A percentile compares a stretch with the other conserved stretches of the same genome.
Evolutionary conservation across 2,888 invertebrate species (phyloP).

Genomic region (Watsonalla binaria): DNA sequence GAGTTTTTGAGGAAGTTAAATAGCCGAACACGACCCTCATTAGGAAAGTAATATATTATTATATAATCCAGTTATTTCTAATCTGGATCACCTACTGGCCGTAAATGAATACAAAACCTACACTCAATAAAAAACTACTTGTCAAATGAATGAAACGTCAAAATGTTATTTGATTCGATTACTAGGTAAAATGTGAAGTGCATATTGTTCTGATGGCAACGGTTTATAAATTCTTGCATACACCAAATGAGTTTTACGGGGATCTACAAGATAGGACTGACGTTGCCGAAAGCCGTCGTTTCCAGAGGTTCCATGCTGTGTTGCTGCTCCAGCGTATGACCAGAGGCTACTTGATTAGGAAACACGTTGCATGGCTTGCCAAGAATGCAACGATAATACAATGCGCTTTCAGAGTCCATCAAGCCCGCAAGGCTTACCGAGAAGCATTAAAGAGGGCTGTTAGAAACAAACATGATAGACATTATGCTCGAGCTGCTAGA

Average conservation of each 20-base stretch:
- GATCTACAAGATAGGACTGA: slow-evolving; percentile 48
- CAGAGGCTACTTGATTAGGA: slow-evolving; percentile 57
- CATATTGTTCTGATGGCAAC: slow-evolving; percentile 45
- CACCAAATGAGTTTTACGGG: slow-evolving; percentile 39
- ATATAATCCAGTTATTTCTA: too few species aligned
- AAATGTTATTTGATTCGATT: background rate
- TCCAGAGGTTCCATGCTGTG: slow-evolving; percentile 46
- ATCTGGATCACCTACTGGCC: too few species aligned
- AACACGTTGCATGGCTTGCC: slow-evolving; percentile 56
- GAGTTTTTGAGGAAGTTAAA: slow-evolving; percentile 8
- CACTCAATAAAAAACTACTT: background rate
- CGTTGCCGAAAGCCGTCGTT: slow-evolving; percentile 42
- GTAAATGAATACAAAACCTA: too few species aligned
- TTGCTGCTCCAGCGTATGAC: slow-evolving; percentile 50
- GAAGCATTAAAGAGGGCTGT: slow-evolving; percentile 54
- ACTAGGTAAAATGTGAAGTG: background rate
- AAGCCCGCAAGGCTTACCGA: slow-evolving; percentile 48
- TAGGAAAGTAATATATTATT: background rate
- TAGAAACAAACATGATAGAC: slow-evolving; percentile 45
- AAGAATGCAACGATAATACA: slow-evolving; percentile 60
- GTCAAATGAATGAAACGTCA: background rate
- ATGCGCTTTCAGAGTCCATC: slow-evolving; percentile 55
- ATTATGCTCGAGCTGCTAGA: slow-evolving; percentile 54
- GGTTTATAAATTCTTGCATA: slow-evolving; percentile 42
- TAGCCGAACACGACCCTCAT: slow-evolving; percentile 4